These are phyloP conservation scores for Callitettix versicolor DNA, from an alignment of 1,140 invertebrate genomes.

Conservation along the genomic window DNA sequence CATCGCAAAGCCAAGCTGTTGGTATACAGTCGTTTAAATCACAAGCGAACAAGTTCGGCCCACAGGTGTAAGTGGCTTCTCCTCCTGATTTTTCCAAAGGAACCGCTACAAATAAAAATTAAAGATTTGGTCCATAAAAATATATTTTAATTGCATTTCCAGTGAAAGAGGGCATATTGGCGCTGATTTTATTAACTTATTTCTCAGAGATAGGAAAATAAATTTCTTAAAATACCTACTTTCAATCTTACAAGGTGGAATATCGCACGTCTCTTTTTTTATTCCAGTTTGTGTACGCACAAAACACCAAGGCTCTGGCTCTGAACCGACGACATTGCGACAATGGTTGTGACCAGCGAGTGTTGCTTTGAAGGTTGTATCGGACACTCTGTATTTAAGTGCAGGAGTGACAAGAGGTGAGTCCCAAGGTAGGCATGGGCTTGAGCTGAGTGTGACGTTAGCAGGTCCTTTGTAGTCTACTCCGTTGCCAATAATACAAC, in stretches of 20 bases:
- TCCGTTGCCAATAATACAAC: slow-evolving; percentile 40
- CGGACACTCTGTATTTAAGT: slow-evolving; percentile 30
- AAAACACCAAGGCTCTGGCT: slow-evolving; percentile 48
- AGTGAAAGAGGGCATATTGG: too few species aligned
- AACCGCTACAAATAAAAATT: too few species aligned
- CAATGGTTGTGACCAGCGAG: slow-evolving; percentile 42
- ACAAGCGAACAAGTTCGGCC: slow-evolving; percentile 39
- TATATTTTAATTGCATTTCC: too few species aligned
- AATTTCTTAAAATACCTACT: too few species aligned
- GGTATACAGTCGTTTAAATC: slow-evolving; percentile 39
- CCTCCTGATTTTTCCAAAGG: slow-evolving; percentile 14
- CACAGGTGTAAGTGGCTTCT: slow-evolving; percentile 28
- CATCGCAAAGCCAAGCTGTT: slow-evolving; percentile 42
- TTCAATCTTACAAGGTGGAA: slow-evolving; percentile 35
- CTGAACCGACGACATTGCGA: slow-evolving; percentile 40
- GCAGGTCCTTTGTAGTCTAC: slow-evolving; percentile 40
- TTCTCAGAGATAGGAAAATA: too few species aligned
- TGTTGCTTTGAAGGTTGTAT: slow-evolving; percentile 26
- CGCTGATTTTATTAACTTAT: too few species aligned
- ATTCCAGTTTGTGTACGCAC: slow-evolving; percentile 26
- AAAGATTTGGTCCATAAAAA: too few species aligned
- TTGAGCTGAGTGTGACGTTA: slow-evolving; percentile 37
- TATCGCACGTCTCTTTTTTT: slow-evolving; percentile 42
- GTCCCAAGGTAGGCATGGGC: slow-evolving; percentile 40
- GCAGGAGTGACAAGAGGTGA: slow-evolving; percentile 31